Base-by-base conservation (phyloP, 2,888 invertebrate genomes). In the Pharmacophagus antenor region DNA sequence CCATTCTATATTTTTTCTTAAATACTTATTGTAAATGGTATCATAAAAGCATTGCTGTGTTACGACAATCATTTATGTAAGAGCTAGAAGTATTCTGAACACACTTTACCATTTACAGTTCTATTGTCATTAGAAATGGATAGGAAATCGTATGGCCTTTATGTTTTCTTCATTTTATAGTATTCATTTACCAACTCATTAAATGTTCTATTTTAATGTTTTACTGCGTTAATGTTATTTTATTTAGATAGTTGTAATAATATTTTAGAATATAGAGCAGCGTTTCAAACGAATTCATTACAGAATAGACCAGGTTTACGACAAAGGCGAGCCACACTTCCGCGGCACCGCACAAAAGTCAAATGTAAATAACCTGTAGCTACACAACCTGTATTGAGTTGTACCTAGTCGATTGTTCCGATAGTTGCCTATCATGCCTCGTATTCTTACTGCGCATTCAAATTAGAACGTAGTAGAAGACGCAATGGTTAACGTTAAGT, bases 311-410 rank as follows among this genome's bases (percentile, higher is more conserved):
- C 76, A 62, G 66, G 74, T 81, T 83, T 81, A 80, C 77, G 80
- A 86, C 82, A 82, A 81, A 80, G 79, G 76, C 72, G 68, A 78
- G 78, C 76, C 78, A n/a, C 74, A 86, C 89, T 90, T 90, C 89
- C 89, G 88, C 72, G 70, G 75, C 71, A 73, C 72, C 79, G 82
- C 74, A 80, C 80, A 88, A 80, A 89, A 89, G 89, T 88, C 88
- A 88, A 86, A 88, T 87, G 88, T 89, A 85, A 90, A 89, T 78
- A 90, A 89, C 89, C 88, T 88, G 80, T 81, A 78, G 76, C 70
- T 72, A 71, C 73, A 74, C 72, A 68, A 68, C 76, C 73, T 71
- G 74, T 76, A 80, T 76, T 74, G 77, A 73, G 74, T 73, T 72
- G 76, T 65, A 71, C 71, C 74, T 77, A 75, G 68, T 68, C 67